A percentile compares a stretch with the other conserved stretches of the same genome.
phyloP scores from a whole-genome alignment of 2,797 vertebrate species.

The Paramormyrops hopkinsi region DNA sequence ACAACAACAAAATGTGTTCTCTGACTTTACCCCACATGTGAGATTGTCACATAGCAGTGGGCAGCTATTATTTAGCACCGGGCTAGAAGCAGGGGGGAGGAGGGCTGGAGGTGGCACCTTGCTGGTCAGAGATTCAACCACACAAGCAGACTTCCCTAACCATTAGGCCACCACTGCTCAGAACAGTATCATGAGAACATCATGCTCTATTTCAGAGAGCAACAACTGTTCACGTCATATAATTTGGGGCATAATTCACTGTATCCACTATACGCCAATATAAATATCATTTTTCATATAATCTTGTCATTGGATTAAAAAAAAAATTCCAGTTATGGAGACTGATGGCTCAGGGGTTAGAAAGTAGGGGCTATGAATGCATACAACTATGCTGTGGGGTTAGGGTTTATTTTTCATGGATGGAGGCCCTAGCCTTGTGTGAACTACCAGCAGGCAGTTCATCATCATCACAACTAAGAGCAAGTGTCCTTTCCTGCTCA shows the following conservation, averaged over 20 bases:
- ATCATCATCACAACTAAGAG: not conserved
- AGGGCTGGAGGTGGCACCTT: not conserved
- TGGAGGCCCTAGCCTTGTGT: not conserved
- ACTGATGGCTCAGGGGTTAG: not conserved
- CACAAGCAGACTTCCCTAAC: not conserved
- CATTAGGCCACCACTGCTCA: not conserved
- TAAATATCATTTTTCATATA: not conserved
- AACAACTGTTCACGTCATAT: not conserved
- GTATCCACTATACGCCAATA: not conserved
- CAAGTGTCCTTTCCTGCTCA: not conserved
- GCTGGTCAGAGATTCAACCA: not conserved
- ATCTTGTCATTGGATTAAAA: not conserved
- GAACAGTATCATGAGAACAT: not conserved
- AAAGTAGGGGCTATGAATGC: not conserved
- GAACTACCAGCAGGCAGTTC: not conserved
- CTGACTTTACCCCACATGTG: not conserved
- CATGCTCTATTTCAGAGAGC: not conserved
- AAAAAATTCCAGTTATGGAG: not conserved
- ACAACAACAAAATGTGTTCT: not conserved
- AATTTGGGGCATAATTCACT: not conserved
- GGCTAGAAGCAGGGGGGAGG: not conserved
- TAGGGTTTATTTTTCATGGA: not conserved
- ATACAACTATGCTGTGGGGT: not conserved
- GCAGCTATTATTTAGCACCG: not conserved
- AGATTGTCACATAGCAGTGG: not conserved